Conservation (phyloP, 2,797 vertebrate genomes). For the Lepilemur septentrionalis region DNA sequence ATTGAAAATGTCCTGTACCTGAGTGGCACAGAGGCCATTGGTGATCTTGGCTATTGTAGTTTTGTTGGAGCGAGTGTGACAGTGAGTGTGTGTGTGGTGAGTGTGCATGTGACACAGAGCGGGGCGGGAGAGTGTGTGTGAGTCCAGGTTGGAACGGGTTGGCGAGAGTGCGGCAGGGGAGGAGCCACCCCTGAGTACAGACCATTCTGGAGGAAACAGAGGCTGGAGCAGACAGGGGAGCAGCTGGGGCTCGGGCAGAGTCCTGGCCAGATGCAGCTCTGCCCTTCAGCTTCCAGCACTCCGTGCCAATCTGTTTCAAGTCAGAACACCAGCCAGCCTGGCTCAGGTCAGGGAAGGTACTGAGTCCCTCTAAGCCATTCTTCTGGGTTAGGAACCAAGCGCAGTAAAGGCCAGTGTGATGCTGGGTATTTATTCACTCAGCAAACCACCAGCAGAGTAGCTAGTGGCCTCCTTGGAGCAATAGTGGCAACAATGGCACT, state of each 20-base stretch:
- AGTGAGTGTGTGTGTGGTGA: background rate
- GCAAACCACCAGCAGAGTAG: background rate
- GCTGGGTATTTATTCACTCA: background rate
- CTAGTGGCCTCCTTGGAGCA: background rate
- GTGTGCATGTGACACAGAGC: background rate
- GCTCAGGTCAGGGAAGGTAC: background rate
- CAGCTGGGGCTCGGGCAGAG: background rate
- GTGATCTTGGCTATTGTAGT: background rate
- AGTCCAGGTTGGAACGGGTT: background rate
- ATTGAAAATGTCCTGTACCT: background rate
- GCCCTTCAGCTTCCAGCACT: background rate
- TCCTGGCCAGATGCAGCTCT: background rate
- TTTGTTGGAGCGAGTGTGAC: background rate
- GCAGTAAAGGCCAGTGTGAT: background rate
- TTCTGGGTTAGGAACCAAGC: background rate
- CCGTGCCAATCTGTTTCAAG: background rate
- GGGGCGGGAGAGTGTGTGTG: background rate
- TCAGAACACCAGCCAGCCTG: background rate
- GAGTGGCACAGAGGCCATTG: background rate
- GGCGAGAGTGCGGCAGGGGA: background rate
- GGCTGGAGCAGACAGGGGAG: background rate
- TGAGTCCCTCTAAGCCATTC: background rate
- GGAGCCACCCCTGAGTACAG: background rate
- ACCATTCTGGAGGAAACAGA: background rate
- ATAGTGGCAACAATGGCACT: background rate